Base-by-base conservation (phyloP, 1,140 invertebrate genomes). In the Dufourea novaeangliae region DNA sequence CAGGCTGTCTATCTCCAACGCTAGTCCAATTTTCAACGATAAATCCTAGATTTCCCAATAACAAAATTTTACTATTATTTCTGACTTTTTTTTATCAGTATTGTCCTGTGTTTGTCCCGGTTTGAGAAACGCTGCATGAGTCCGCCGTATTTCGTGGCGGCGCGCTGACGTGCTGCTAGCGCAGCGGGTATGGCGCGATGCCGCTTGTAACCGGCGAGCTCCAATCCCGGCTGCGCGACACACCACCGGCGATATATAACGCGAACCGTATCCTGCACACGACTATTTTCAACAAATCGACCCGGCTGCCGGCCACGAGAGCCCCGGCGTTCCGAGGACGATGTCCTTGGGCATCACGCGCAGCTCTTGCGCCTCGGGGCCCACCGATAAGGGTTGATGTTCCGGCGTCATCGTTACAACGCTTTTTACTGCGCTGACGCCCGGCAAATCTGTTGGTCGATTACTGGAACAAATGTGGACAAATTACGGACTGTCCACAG, bases 111-210 rank as follows among this genome's bases (percentile, higher is more conserved):
- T 20, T 63, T 14, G 41, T 46, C 25, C 39, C 10, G 50, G 67
- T 73, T 86, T 89, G 87, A 88, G 88, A 88, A 83, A 52, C 87
- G 44, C 88, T 89, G 88, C 82, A 87, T 83, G 86, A 87, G 81
- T 70, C 79, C 78, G 74, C 79, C 72, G 71, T 84, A 88, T 87
- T 85, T 88, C 72, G 82, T 79, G 62, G 79, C 71, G 70, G 66
- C 57, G 59, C 80, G 64, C 56, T 75, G 78, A 86, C 77, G 74
- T 80, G 79, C 79, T 84, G 79, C 82, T 83, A 81, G 80, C 86
- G 73, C 78, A 85, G 86, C 88, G 73, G 81, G 83, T 82, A 83
- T 41, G 70, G 78, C 76, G 69, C 82, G 82, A 84, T 83, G 83
- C 79, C 74, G 81, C 83, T 85, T 82, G 83, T 84, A 83, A 83